Conservation (phyloP, 2,113 vertebrate species). For the Ranitomeya imitator region DNA sequence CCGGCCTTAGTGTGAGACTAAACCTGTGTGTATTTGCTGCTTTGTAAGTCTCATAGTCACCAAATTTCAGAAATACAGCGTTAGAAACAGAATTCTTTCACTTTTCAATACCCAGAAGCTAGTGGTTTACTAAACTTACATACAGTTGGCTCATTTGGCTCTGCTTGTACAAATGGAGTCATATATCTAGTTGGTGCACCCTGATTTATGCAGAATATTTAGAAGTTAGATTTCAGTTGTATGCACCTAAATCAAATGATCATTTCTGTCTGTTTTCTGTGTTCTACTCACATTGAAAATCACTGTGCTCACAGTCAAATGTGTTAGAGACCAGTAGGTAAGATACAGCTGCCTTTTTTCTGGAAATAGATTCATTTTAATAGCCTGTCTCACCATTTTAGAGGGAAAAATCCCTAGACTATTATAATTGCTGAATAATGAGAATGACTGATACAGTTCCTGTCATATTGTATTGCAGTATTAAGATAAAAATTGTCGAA, state of each 20-base stretch:
- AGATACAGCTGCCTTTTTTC: not conserved
- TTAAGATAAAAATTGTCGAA: not conserved
- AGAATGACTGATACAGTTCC: not conserved
- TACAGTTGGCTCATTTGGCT: not conserved
- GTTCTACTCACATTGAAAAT: not conserved
- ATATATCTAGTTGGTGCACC: not conserved
- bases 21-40: not conserved
- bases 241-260: not conserved
- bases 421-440: constrained; percentile 8
- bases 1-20: not conserved
- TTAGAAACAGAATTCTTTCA: not conserved
- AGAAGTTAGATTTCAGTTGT: not conserved
- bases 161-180: not conserved
- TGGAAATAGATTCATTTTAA: not conserved
- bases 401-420: not conserved
- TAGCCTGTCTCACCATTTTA: not conserved
- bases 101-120: not conserved
- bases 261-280: not conserved
- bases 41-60: not conserved
- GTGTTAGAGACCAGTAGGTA: not conserved
- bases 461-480: constrained; percentile 20
- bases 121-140: not conserved
- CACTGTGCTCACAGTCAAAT: not conserved
- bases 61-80: not conserved
- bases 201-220: not conserved